Conservation (phyloP, 2,888 invertebrate species). For the Ramazzottius varieornatus region DNA sequence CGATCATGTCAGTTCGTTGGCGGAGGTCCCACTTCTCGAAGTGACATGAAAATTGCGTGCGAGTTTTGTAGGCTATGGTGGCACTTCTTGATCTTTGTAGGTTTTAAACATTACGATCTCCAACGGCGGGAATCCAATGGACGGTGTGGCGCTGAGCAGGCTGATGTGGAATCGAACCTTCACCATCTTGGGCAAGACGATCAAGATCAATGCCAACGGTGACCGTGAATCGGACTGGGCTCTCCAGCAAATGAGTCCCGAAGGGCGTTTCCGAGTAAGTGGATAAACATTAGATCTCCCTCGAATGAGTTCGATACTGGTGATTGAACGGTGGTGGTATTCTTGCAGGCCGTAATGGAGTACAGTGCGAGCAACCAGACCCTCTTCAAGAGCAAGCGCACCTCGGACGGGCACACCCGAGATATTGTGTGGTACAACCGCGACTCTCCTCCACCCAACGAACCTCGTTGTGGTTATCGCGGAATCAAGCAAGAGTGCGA, state of each 20-base stretch:
- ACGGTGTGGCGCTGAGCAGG: not conserved
- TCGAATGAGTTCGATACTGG: not conserved
- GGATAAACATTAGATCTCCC: not conserved
- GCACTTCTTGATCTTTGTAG: too few species aligned
- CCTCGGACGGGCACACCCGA: not conserved
- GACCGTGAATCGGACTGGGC: not conserved
- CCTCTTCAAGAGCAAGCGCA: not conserved
- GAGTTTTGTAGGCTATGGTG: too few species aligned
- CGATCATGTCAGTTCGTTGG: too few species aligned
- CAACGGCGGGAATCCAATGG: not conserved
- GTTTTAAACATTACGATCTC: not conserved
- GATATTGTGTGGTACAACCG: conserved; percentile 3
- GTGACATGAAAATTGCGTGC: not conserved
- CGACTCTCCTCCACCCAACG: not conserved
- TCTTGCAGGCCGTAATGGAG: not conserved
- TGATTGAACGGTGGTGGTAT: not conserved
- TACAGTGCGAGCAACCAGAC: not conserved
- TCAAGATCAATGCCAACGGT: not conserved
- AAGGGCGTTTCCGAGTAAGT: not conserved
- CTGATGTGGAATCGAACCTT: not conserved
- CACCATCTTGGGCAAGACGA: not conserved
- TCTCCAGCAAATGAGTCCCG: not conserved
- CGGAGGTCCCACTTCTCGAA: not conserved
- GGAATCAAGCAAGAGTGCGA: conserved; percentile 2
- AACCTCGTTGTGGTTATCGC: not conserved